A percentile compares a stretch with the other conserved stretches of the same genome.
phyloP scores from a whole-genome alignment of 2,113 vertebrate genomes.

The Bungarus multicinctus region DNA sequence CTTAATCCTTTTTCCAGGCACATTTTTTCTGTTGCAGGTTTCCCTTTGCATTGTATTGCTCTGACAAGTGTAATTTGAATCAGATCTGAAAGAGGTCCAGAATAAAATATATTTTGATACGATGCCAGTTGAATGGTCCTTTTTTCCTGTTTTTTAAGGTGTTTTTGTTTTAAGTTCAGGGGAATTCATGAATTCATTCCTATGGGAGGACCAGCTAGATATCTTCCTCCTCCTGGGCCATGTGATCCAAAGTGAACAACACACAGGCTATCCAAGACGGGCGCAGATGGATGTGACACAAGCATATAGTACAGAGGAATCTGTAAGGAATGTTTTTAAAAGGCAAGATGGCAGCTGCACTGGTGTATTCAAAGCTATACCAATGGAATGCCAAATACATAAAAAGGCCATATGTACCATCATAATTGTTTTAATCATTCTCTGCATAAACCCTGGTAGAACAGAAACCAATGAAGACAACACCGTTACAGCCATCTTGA shows the following conservation, averaged over 20 bases:
- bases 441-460: background rate
- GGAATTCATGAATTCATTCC: background rate
- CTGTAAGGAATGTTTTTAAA: background rate
- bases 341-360: background rate
- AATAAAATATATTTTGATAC: slow-evolving; percentile 99
- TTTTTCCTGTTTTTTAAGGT: background rate
- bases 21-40: slow-evolving; percentile 80
- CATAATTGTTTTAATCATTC: background rate
- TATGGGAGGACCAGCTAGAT: background rate
- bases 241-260: background rate
- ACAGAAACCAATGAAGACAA: background rate
- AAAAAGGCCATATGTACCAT: background rate
- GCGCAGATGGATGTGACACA: background rate
- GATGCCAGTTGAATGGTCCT: slow-evolving; percentile 76
- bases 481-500: background rate
- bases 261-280: background rate
- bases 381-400: background rate
- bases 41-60: slow-evolving; percentile 92
- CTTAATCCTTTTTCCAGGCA: slow-evolving; percentile 78
- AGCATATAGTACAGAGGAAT: background rate
- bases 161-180: background rate
- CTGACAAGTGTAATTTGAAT: slow-evolving; percentile 98
- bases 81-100: slow-evolving; percentile 97
- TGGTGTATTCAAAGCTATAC: background rate
- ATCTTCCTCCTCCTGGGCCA: background rate